Evolutionary conservation across 2,113 vertebrate genomes (phyloP), one percentile per base, ranked within the genome.

Genomic region (Cyprinodon brontotheroides): DNA sequence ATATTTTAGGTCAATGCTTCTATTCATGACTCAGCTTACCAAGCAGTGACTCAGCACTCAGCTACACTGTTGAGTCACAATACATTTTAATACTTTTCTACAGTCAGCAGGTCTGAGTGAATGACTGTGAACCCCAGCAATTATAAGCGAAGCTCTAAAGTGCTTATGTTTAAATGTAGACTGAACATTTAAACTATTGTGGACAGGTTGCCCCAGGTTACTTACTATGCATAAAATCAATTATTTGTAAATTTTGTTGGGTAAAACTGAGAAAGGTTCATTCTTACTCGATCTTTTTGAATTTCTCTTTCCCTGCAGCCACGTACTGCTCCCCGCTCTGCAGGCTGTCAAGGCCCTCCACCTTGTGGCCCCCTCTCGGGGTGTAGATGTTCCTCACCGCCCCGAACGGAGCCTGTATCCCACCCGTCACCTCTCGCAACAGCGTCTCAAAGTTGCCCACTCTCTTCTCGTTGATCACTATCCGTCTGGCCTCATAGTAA

Each of bases 371-470:
- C 0, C 91, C 92, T 70, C 89, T 92, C 0, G 98, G 98, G 0
- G 98, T 99, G 72, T 98, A 99, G 90, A 99, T 96, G 91, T 95
- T 97, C 3, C 96, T 90, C 63, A 99, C 98, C 0, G 98, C 97
- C 59, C 97, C 98, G 9, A 98, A 99, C 14, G 95, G 95, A 0
- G 98, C 95, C 73, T 96, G 94, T 6, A 99, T 93, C 14, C 96
- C 95, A 0, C 95, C 95, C 0, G 97, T 98, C 84, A 98, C 96
- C 80, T 99, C 97, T 45, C 95, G 94, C 77, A 99, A 90, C 87
- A 99, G 94, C 4, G 96, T 95, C 37, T 99, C 97, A 1, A 99
- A 98, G 82, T 92, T 97, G 74, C 95, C 93, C 76, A 98, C 94
- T 69, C 96, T 94, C 92, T 95, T 97, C 77, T 99, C 96, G 2